Percentiles rank a stretch among this genome's conserved stretches.
These are phyloP conservation scores for Habroteleia sp. DNA, from an alignment of 2,888 invertebrate genomes.

Conservation along the genomic window DNA sequence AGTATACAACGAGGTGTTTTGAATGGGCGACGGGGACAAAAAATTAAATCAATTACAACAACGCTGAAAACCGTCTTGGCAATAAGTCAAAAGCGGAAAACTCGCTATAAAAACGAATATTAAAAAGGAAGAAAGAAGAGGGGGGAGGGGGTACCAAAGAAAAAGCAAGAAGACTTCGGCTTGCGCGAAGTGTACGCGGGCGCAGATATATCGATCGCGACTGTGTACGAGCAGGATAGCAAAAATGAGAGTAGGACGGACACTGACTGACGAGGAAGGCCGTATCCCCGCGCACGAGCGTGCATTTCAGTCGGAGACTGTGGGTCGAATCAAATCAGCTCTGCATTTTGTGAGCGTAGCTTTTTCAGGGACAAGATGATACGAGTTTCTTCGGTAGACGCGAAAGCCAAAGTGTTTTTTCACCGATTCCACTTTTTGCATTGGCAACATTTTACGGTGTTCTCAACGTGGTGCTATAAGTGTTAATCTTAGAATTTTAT, in stretches of 20 bases:
- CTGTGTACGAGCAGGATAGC: constrained; percentile 34
- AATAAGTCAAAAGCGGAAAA: constrained; percentile 50
- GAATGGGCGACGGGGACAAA: constrained; percentile 11
- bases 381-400: constrained; percentile 3
- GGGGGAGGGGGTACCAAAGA: constrained; percentile 24
- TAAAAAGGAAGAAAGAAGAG: constrained; percentile 18
- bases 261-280: constrained; percentile 61
- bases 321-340: constrained; percentile 61
- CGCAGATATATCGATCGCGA: constrained; percentile 75
- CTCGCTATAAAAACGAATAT: constrained; percentile 42
- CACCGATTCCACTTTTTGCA: not conserved
- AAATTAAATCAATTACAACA: constrained; percentile 47
- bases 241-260: constrained; percentile 47
- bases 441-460: constrained; percentile 2
- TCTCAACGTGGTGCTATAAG: constrained; percentile 9
- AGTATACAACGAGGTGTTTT: constrained; percentile 9
- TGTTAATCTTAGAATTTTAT: not conserved
- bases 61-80: constrained; percentile 40
- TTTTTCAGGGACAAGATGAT: constrained; percentile 32
- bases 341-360: constrained; percentile 31
- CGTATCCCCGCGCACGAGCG: constrained; percentile 68
- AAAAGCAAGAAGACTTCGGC: constrained; percentile 42
- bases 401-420: constrained; percentile 10
- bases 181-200: constrained; percentile 74
- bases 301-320: constrained; percentile 71